phyloP scores from a whole-genome alignment of 2,113 vertebrate genomes.

The Henicopernis longicauda region DNA sequence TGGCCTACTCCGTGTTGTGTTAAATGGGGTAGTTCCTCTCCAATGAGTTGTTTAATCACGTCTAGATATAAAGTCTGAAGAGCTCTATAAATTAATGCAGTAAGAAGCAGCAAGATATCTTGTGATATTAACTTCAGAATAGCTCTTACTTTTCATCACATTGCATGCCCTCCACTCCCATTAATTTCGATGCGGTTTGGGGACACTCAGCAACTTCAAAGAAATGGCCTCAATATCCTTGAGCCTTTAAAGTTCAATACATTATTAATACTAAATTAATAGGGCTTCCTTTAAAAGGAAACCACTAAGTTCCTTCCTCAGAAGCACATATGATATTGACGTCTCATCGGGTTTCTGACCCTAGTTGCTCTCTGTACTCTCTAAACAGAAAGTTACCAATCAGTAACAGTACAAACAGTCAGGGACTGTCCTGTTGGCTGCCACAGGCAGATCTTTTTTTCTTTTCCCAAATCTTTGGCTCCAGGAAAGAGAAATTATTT shows the following conservation, averaged over 20 bases:
- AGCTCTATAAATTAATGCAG: background rate
- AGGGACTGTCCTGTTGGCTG: background rate
- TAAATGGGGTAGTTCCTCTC: background rate
- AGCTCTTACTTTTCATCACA: background rate
- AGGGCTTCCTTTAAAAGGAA: slow-evolving; percentile 50
- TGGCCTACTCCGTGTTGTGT: background rate
- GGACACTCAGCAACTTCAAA: slow-evolving; percentile 17
- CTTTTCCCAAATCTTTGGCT: background rate
- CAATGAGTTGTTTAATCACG: background rate
- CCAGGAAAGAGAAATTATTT: background rate
- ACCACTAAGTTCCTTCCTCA: slow-evolving; percentile 43
- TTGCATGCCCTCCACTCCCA: background rate
- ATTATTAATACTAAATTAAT: slow-evolving; percentile 61
- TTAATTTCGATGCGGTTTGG: background rate
- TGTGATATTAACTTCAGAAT: background rate
- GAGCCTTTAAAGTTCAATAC: slow-evolving; percentile 25
- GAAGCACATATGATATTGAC: background rate
- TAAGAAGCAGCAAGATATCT: background rate
- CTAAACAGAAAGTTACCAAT: background rate
- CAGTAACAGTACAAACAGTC: background rate
- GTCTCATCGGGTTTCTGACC: background rate
- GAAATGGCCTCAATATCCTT: slow-evolving; percentile 36
- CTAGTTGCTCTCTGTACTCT: background rate
- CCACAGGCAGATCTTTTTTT: background rate
- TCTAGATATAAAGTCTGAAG: background rate